phyloP scores from a whole-genome alignment of 1,140 invertebrate species.

The Camponotus floridanus region DNA sequence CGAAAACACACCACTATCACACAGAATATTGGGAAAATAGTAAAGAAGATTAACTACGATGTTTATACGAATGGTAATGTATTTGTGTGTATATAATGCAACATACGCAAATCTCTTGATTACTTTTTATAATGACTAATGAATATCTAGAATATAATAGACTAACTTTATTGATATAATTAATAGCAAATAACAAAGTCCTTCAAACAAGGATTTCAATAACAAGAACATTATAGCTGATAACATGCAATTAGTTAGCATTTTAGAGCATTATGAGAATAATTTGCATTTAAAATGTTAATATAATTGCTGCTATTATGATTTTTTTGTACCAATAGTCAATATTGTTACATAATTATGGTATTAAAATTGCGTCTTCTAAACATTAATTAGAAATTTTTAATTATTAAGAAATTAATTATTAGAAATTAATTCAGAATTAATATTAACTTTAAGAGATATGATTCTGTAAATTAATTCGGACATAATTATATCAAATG shows the following conservation, averaged over 20 bases:
- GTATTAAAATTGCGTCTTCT: not conserved
- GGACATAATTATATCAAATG: not conserved
- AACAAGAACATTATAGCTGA: not conserved
- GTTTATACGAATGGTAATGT: constrained; percentile 90
- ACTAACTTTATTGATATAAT: not conserved
- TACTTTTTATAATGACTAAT: not conserved
- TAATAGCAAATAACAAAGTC: not conserved
- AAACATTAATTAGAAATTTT: not conserved
- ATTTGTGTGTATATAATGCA: not conserved
- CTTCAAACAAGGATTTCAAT: not conserved
- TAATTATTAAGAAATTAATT: too few relatives aligned
- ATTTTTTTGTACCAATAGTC: not conserved
- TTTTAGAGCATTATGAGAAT: not conserved
- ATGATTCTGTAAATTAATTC: not conserved
- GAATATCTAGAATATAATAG: not conserved
- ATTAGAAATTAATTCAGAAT: too few relatives aligned
- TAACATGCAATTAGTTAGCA: not conserved
- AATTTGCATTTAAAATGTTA: not conserved
- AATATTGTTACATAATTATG: too few relatives aligned
- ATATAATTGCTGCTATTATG: not conserved
- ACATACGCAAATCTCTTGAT: not conserved
- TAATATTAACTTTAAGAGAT: not conserved
- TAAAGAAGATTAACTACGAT: constrained; percentile 92
- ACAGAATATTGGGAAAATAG: constrained; percentile 93
- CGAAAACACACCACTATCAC: constrained; percentile 91